Evolutionary conservation across 2,797 vertebrate genomes (phyloP), one percentile per base, ranked within the genome.

Genomic region (Trematomus bernacchii): DNA sequence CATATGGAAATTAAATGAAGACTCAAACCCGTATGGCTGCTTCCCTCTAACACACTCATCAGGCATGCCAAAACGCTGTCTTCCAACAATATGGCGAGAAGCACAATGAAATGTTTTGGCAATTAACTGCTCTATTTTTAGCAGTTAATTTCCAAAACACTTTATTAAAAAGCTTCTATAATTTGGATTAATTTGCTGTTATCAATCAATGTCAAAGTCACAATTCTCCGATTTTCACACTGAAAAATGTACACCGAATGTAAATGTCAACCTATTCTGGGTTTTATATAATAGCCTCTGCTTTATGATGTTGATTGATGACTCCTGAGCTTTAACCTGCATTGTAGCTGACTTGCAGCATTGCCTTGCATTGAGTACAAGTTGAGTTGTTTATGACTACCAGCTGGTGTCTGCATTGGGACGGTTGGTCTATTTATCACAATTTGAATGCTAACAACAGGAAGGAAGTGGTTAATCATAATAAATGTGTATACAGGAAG

Each of bases 221-320:
- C 10, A 47, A 10, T 53, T 2, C 21, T 70, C 48, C 47, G 19
- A 54, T 58, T 66, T 73, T 10, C 2, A 30, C 33, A 62, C 44
- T 51, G 6, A 44, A 70, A 58, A 8, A 4, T 30, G 6, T n/a
- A 52, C 40, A 10, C 15, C 40, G 47, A 76, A 73, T 71, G 21
- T 57, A 30, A 15, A 67, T 9, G 4, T 69, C 27, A n/a, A n/a
- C 33, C 55, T 58, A 40, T 53, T 15, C 54, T 61, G 12, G 9
- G 6, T 8, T 62, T 69, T 51, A 59, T 62, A 21, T 44, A 61
- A 52, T 19, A 54, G 21, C 61, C 11, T 59, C 16, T 14, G 6
- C 61, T 57, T 42, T 2, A 42, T 18, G 33, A n/a, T n/a, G 13
- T 58, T 85, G 87, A 87, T 77, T 78, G 82, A 87, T 82, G 66